Percentiles rank a stretch among this genome's conserved stretches.
phyloP scores from a whole-genome alignment of 2,888 invertebrate species.

The Argyra leucocephala region DNA sequence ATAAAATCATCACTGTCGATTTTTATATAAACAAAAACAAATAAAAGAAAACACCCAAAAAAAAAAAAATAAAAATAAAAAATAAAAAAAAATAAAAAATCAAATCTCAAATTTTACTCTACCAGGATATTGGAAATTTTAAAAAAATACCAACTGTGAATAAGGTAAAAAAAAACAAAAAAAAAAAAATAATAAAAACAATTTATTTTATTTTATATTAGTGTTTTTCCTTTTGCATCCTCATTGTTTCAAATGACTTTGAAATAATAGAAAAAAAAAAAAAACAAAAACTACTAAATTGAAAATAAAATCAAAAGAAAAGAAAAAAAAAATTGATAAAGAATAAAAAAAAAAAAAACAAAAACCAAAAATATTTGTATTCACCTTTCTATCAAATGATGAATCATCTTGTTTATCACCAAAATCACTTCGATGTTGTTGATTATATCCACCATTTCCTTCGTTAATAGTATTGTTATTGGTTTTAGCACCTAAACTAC shows the following conservation, averaged over 20 bases:
- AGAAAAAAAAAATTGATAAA: background rate
- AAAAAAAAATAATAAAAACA: background rate
- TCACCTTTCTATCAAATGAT: conserved; percentile 16
- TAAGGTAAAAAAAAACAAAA: too few species aligned
- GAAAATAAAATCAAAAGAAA: background rate
- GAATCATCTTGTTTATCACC: conserved; percentile 11
- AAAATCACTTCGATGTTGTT: background rate
- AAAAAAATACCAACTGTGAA: too few species aligned
- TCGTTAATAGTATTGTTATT: background rate
- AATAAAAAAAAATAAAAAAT: too few species aligned
- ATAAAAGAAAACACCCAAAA: too few species aligned
- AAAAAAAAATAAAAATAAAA: too few species aligned
- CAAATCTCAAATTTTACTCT: too few species aligned
- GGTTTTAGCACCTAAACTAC: conserved; percentile 13
- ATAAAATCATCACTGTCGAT: too few species aligned
- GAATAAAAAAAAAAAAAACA: background rate
- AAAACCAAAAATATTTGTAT: conserved; percentile 7
- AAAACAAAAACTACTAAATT: background rate
- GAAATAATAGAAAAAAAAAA: background rate
- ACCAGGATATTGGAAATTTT: too few species aligned
- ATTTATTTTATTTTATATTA: background rate
- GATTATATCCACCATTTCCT: conserved; percentile 1
- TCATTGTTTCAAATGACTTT: background rate
- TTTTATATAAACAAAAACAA: too few species aligned
- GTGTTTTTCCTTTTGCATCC: background rate